phyloP scores from a whole-genome alignment of 2,797 vertebrate genomes.

The Lates japonicus region DNA sequence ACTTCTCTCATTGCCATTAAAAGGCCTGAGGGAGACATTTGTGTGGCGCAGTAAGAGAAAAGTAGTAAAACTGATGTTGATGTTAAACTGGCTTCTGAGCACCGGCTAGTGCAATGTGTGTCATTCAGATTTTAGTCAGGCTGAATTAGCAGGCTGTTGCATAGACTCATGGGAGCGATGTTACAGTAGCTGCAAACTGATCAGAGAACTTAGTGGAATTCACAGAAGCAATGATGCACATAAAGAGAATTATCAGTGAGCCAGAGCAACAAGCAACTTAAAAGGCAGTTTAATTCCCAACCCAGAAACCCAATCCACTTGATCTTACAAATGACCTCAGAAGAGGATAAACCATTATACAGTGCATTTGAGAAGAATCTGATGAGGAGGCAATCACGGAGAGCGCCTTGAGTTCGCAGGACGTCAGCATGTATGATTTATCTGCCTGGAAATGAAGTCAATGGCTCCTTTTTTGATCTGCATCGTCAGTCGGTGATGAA shows the following conservation, averaged over 20 bases:
- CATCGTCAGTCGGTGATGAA: constrained; percentile 55
- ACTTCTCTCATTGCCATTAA: constrained; percentile 45
- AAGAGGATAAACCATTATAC: constrained; percentile 34
- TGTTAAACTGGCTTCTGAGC: constrained; percentile 20
- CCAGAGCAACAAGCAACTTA: constrained; percentile 8
- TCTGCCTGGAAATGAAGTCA: constrained; percentile 51
- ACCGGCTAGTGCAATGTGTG: constrained; percentile 3
- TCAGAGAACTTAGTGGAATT: constrained; percentile 7
- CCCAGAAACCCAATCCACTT: not conserved
- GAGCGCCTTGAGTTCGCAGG: constrained; percentile 16
- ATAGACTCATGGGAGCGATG: constrained; percentile 12
- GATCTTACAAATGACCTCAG: constrained; percentile 32
- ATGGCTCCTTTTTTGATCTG: constrained; percentile 56
- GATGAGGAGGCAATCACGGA: constrained; percentile 33
- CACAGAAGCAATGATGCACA: constrained; percentile 17
- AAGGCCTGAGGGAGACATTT: constrained; percentile 57
- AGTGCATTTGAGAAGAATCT: constrained; percentile 35
- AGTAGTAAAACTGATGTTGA: constrained; percentile 49
- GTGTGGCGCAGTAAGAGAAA: constrained; percentile 29
- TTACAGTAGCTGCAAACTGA: constrained; percentile 20
- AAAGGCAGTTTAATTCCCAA: constrained; percentile 1
- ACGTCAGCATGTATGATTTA: constrained; percentile 46
- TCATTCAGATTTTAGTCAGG: constrained; percentile 19
- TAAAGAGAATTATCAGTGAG: constrained; percentile 12
- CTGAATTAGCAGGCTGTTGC: constrained; percentile 7